These are phyloP conservation scores for Pyrocephalus nanus DNA, from an alignment of 2,797 vertebrate species.

Conservation along the genomic window DNA sequence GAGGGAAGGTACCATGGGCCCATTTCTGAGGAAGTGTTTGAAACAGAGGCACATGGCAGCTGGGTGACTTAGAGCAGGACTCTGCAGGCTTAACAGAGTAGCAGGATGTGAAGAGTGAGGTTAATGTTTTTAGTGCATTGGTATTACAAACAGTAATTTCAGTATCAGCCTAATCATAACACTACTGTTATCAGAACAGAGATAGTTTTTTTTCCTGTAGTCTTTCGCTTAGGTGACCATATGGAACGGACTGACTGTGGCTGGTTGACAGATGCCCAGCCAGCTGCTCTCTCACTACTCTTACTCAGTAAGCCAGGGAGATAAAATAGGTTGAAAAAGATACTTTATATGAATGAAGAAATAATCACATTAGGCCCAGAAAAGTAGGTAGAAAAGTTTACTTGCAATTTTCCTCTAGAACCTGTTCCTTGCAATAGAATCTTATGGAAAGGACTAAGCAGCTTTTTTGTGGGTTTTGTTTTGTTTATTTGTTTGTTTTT, in stretches of 20 bases:
- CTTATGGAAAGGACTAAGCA: neutral
- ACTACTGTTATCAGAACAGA: neutral
- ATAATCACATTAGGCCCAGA: neutral
- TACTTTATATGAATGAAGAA: neutral
- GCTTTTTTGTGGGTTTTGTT: neutral
- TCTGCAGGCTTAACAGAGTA: neutral
- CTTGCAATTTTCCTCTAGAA: neutral
- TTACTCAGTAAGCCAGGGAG: neutral
- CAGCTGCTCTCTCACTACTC: neutral
- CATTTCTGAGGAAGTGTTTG: neutral
- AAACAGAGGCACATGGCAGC: rapidly evolving
- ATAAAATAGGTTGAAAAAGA: neutral
- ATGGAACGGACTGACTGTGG: neutral
- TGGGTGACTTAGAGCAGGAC: neutral
- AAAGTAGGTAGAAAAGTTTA: neutral
- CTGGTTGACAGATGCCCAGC: neutral
- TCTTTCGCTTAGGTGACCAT: neutral
- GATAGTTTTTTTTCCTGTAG: neutral
- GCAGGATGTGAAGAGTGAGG: neutral
- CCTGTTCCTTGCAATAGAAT: neutral
- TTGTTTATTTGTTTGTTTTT: neutral
- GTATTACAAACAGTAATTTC: neutral
- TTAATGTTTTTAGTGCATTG: neutral
- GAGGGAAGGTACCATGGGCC: neutral
- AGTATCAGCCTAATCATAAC: neutral